These are phyloP conservation scores for Hyphantria cunea DNA, from an alignment of 1,140 invertebrate genomes.

Conservation along the genomic window DNA sequence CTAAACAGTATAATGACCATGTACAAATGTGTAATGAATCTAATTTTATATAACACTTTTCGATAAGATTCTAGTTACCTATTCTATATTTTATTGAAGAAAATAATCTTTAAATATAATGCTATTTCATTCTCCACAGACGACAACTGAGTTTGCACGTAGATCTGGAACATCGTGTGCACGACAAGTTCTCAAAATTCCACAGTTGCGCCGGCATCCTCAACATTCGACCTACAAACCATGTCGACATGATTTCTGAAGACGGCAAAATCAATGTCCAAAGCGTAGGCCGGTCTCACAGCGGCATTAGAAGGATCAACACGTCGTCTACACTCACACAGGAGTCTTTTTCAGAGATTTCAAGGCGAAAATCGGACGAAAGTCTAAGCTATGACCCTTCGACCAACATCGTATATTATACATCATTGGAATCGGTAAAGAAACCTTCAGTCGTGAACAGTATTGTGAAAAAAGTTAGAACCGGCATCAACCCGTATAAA, in stretches of 20 bases:
- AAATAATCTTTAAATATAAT: background rate
- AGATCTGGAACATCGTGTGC: slow-evolving; percentile 46
- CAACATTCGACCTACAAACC: slow-evolving; percentile 21
- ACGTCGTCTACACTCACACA: slow-evolving; percentile 12
- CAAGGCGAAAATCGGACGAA: slow-evolving; percentile 36
- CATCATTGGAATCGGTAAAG: slow-evolving; percentile 47
- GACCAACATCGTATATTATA: slow-evolving; percentile 59
- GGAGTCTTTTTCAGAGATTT: slow-evolving; percentile 21
- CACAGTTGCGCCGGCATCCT: slow-evolving; percentile 59
- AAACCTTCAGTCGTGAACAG: slow-evolving; percentile 42
- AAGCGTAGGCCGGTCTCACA: slow-evolving; percentile 16
- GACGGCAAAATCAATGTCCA: slow-evolving; percentile 34
- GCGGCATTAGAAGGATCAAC: slow-evolving; percentile 10
- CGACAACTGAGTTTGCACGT: slow-evolving; percentile 57
- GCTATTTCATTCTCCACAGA: slow-evolving; percentile 35
- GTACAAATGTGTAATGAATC: no score
- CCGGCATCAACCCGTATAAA: slow-evolving; percentile 48
- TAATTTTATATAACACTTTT: no score
- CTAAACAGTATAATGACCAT: no score
- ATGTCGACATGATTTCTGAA: slow-evolving; percentile 33
- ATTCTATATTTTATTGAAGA: background rate
- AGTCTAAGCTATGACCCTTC: slow-evolving; percentile 52
- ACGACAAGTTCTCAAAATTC: slow-evolving; percentile 56
- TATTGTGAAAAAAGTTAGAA: slow-evolving; percentile 38
- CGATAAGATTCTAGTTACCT: no score